phyloP scores from a whole-genome alignment of 2,797 vertebrate species.

The Stomatorhinus walkeri region DNA sequence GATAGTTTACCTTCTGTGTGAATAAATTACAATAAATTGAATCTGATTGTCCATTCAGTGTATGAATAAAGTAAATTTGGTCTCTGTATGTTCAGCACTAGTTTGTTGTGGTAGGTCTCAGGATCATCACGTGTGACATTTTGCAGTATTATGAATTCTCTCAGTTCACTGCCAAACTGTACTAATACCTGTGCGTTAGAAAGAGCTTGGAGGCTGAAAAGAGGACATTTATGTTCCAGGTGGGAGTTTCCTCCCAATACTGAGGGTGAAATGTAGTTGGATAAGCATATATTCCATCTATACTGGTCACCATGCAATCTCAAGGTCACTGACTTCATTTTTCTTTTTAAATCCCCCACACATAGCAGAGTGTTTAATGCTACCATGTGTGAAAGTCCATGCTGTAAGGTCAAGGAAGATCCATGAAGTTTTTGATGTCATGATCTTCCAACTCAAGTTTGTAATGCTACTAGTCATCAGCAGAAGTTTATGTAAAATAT shows the following conservation, averaged over 20 bases:
- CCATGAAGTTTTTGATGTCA: not conserved
- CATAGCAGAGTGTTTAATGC: not conserved
- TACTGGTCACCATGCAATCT: not conserved
- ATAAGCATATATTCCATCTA: not conserved
- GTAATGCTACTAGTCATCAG: not conserved
- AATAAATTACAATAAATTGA: conserved; percentile 67
- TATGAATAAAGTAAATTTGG: conserved; percentile 43
- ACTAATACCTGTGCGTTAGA: not conserved
- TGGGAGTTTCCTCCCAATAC: not conserved
- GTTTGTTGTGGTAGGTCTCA: conserved; percentile 45
- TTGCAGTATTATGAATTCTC: conserved; percentile 22
- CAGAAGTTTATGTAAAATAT: not conserved
- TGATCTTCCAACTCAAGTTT: not conserved
- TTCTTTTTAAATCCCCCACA: not conserved
- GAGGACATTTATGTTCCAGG: not conserved
- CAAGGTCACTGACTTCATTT: not conserved
- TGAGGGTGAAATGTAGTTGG: not conserved
- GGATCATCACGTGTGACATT: conserved; percentile 38
- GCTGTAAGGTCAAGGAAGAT: not conserved
- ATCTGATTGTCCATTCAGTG: conserved; percentile 56
- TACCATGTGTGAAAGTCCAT: not conserved
- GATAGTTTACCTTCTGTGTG: conserved; percentile 61
- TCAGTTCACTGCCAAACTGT: not conserved
- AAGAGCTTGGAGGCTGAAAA: not conserved
- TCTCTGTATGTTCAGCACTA: conserved; percentile 38